phyloP scores from a whole-genome alignment of 1,140 invertebrate species.

The Goniozus legneri region DNA sequence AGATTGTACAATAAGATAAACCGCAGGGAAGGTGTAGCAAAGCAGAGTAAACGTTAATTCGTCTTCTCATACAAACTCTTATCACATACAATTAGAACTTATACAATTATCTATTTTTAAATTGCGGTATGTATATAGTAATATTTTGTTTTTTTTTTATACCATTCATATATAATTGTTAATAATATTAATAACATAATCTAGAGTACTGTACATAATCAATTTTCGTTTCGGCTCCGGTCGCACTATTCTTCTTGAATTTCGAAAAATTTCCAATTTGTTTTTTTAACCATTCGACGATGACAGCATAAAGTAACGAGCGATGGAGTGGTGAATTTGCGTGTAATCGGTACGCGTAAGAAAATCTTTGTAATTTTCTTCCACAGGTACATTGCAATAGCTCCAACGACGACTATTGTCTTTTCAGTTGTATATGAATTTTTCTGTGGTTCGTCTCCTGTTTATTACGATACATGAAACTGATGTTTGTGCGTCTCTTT shows the following conservation, averaged over 20 bases:
- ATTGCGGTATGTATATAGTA: constrained; percentile 24
- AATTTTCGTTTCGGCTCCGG: constrained; percentile 46
- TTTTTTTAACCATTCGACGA: constrained; percentile 12
- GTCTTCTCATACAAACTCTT: constrained; percentile 20
- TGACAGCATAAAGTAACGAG: too few relatives aligned
- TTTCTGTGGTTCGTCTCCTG: too few relatives aligned
- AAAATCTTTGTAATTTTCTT: too few relatives aligned
- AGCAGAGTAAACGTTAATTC: constrained; percentile 19
- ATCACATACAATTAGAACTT: constrained; percentile 30
- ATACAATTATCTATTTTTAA: constrained; percentile 23
- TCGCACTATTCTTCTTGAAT: constrained; percentile 19
- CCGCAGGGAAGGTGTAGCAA: neutral
- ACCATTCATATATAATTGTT: constrained; percentile 39
- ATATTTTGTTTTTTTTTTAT: constrained; percentile 30
- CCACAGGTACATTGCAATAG: too few relatives aligned
- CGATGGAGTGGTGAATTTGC: too few relatives aligned
- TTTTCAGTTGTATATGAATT: too few relatives aligned
- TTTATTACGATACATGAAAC: neutral
- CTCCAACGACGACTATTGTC: too few relatives aligned
- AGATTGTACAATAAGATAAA: constrained; percentile 4
- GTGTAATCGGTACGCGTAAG: too few relatives aligned
- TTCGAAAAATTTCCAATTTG: too few relatives aligned
- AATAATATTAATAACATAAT: constrained; percentile 47
- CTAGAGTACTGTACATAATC: constrained; percentile 52
- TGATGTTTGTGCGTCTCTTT: constrained; percentile 26